These are phyloP conservation scores for Chironomus riparius DNA, from an alignment of 2,888 invertebrate genomes.

Conservation along the genomic window DNA sequence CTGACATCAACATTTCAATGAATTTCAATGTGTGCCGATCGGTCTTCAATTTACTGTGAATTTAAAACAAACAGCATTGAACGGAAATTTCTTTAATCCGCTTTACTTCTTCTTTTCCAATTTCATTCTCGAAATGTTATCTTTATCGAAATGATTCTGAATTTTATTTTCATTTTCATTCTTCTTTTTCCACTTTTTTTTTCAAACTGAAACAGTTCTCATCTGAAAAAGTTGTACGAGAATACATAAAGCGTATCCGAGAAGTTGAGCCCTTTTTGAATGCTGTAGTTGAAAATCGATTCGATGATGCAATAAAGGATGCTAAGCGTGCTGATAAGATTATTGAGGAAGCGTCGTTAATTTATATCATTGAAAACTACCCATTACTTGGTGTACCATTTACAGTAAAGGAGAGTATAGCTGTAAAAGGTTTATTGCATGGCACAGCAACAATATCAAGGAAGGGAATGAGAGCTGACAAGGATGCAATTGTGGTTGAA, in stretches of 20 bases:
- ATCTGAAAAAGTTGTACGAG: conserved; percentile 49
- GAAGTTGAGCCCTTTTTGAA: conserved; percentile 59
- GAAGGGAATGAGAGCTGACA: conserved; percentile 44
- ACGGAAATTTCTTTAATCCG: too few relatives aligned
- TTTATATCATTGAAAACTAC: conserved; percentile 43
- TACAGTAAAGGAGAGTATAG: conserved; percentile 48
- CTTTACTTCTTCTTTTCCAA: too few relatives aligned
- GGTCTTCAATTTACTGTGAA: too few relatives aligned
- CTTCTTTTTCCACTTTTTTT: neutral
- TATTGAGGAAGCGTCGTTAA: conserved; percentile 32
- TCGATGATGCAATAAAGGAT: conserved; percentile 52
- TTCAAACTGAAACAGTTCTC: conserved; percentile 44
- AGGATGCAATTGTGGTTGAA: conserved; percentile 60
- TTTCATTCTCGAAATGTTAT: too few relatives aligned
- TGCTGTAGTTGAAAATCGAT: conserved; percentile 59
- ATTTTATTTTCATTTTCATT: neutral
- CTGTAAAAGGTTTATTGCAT: conserved; percentile 52
- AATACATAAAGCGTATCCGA: conserved; percentile 55
- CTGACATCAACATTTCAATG: too few relatives aligned
- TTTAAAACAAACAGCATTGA: too few relatives aligned
- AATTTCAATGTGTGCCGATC: too few relatives aligned
- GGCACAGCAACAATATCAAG: conserved; percentile 55
- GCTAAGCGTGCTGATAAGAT: conserved; percentile 51
- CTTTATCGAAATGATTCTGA: too few relatives aligned
- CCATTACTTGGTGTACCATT: conserved; percentile 75